These are phyloP conservation scores for Pollenia angustigena DNA, from an alignment of 2,888 invertebrate species.

Conservation along the genomic window DNA sequence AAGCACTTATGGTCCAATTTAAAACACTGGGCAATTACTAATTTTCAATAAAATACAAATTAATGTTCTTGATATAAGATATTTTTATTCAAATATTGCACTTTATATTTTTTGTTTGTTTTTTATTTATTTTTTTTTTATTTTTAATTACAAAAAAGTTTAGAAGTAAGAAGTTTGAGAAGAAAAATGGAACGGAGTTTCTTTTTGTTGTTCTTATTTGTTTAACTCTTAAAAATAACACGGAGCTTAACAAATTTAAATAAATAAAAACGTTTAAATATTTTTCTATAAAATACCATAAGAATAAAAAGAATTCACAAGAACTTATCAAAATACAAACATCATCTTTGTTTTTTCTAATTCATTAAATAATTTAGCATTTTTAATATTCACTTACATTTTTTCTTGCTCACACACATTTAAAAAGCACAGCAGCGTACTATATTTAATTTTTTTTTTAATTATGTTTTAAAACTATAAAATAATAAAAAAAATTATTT, in stretches of 20 bases:
- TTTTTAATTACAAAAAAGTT: slow-evolving; percentile 56
- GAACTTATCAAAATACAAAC: slow-evolving; percentile 66
- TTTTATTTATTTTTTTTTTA: slow-evolving; percentile 26
- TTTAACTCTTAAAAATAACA: slow-evolving; percentile 66
- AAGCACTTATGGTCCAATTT: no score
- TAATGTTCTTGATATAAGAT: slow-evolving; percentile 63
- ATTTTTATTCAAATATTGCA: slow-evolving; percentile 72
- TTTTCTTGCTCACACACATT: slow-evolving; percentile 48
- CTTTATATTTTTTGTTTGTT: slow-evolving; percentile 50
- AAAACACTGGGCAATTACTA: no score
- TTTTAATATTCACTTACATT: slow-evolving; percentile 58
- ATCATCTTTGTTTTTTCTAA: neutral
- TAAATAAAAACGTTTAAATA: slow-evolving; percentile 65
- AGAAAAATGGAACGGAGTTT: slow-evolving; percentile 71
- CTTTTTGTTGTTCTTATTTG: slow-evolving; percentile 58
- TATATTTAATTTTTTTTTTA: slow-evolving; percentile 20
- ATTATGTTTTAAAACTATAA: slow-evolving; percentile 14
- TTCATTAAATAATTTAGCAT: slow-evolving; percentile 24
- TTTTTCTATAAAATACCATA: slow-evolving; percentile 59
- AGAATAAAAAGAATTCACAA: slow-evolving; percentile 62
- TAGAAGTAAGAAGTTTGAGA: slow-evolving; percentile 66
- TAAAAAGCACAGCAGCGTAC: slow-evolving; percentile 66
- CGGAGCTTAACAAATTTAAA: slow-evolving; percentile 63
- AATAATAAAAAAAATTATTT: slow-evolving; percentile 23
- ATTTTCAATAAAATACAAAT: slow-evolving; percentile 10